Evolutionary conservation across 2,888 invertebrate species (phyloP).

Genomic region (Tetragonisca angustula): DNA sequence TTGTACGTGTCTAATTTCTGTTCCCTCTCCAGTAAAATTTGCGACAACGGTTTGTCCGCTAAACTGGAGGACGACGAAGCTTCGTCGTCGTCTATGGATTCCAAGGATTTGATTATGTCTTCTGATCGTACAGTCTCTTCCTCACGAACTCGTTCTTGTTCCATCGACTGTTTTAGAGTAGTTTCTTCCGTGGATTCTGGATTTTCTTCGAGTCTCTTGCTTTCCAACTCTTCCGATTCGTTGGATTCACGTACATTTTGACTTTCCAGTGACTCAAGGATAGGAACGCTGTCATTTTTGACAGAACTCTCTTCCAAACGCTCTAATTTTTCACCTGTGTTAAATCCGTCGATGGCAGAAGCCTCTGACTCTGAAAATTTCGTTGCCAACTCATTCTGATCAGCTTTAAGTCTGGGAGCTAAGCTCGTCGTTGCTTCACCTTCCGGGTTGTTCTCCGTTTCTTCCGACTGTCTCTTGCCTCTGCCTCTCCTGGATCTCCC

Average conservation of each 20-base stretch:
- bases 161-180: not conserved
- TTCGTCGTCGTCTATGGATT: constrained; percentile 30
- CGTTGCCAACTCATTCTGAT: constrained; percentile 2
- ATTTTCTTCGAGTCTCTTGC: not conserved
- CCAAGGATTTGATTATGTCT: not conserved
- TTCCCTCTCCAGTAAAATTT: constrained; percentile 44
- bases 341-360: not conserved
- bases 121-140: not conserved
- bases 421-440: not conserved
- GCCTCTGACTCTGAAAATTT: not conserved
- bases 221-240: not conserved
- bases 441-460: not conserved
- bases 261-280: not conserved
- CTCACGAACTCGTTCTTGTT: not conserved
- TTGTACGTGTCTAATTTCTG: constrained; percentile 3
- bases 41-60: constrained; percentile 60
- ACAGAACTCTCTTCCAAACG: not conserved
- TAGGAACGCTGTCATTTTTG: not conserved
- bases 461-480: constrained; percentile 18
- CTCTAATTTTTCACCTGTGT: not conserved
- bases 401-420: constrained; percentile 12
- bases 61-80: constrained; percentile 57
- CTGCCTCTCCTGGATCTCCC: constrained; percentile 23
- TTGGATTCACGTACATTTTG: not conserved
- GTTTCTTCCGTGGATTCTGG: not conserved